Base-by-base conservation (phyloP, 2,113 vertebrate species). In the Australoheros scitulus region DNA sequence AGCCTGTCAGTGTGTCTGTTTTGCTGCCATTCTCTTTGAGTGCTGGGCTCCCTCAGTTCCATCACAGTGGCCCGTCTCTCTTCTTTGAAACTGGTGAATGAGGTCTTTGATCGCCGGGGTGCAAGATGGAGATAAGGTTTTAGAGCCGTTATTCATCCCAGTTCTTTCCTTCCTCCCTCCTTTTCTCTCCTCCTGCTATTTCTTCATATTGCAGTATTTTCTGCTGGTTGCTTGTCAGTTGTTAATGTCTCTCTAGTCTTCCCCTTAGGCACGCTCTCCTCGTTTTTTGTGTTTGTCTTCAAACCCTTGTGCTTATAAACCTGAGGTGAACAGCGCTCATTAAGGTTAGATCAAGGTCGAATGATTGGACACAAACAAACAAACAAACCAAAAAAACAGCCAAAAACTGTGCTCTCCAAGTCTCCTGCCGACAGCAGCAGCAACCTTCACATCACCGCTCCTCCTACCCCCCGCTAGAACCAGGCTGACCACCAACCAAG, bases 311-410 rank as follows among this genome's bases (percentile, higher is more conserved):
- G 32, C 80, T 57, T 20, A 24, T 82, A 87, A 84, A 32, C 24
- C 80, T 1, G 58, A 76, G 41, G 70, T 6, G 5, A 56, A 17
- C 61, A 1, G n/a, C 7, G 6, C 89, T 93, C 90, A 87, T 90
- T 92, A 94, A 89, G 87, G 89, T 92, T 60, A 86, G 63, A 88
- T 91, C 85, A 94, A 90, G 92, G 90, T 93, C 57, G 24, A 80
- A 75, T 70, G 3, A 88, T 76, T 52, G 24, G 76, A 82, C 84
- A 86, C 50, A 32, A 52, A 17, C 2, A 50, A 50, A 10, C 7
- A 38, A 38, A 38, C 8, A 11, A 41, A 11, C 38, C 11, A 41
- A 41, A 4, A 41, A 4, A 3, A 41, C 38, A 52, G 29, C 43
- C 63, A 55, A 80, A 41, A 82, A 3, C 24, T 63, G 77, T 3